A percentile compares a stretch with the other conserved stretches of the same genome.
These are phyloP conservation scores for Hemichromis elongatus DNA, from an alignment of 2,113 vertebrate genomes.

Conservation along the genomic window DNA sequence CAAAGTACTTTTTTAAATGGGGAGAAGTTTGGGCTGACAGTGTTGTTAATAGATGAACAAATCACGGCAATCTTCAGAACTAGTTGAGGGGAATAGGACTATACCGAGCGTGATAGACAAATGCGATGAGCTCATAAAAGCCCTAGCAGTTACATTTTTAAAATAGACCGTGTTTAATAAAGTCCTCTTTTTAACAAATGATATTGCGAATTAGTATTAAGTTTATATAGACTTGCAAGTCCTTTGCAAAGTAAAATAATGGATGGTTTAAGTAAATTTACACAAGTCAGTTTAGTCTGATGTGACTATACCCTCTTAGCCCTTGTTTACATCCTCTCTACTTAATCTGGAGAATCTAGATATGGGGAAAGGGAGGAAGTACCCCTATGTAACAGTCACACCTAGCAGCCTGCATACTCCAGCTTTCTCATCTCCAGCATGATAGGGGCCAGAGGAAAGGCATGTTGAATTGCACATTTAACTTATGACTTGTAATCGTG, in stretches of 20 bases:
- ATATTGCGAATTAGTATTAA: not conserved
- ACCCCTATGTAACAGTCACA: conserved; percentile 38
- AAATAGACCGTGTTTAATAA: too few species aligned
- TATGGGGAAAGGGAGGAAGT: conserved; percentile 58
- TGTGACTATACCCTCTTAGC: not conserved
- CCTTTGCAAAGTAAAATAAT: not conserved
- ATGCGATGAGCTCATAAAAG: too few species aligned
- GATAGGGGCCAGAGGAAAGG: conserved; percentile 57
- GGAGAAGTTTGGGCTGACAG: not conserved
- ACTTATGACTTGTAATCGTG: conserved; percentile 44
- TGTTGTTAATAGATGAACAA: not conserved
- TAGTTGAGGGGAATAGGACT: not conserved
- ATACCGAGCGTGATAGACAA: not conserved
- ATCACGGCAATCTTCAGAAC: not conserved
- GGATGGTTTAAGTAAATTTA: not conserved
- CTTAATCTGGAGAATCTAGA: conserved; percentile 46
- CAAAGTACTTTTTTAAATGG: not conserved
- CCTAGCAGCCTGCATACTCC: conserved; percentile 43
- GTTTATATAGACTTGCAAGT: not conserved
- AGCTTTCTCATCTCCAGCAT: conserved; percentile 16
- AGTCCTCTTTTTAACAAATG: too few species aligned
- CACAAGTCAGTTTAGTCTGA: not conserved
- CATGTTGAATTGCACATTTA: conserved; percentile 18
- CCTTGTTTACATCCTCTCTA: conserved; percentile 5
- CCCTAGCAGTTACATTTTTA: too few species aligned